Evolutionary conservation across 2,113 vertebrate species (phyloP), one percentile per base, ranked within the genome.

Genomic region (Anthoscopus minutus): DNA sequence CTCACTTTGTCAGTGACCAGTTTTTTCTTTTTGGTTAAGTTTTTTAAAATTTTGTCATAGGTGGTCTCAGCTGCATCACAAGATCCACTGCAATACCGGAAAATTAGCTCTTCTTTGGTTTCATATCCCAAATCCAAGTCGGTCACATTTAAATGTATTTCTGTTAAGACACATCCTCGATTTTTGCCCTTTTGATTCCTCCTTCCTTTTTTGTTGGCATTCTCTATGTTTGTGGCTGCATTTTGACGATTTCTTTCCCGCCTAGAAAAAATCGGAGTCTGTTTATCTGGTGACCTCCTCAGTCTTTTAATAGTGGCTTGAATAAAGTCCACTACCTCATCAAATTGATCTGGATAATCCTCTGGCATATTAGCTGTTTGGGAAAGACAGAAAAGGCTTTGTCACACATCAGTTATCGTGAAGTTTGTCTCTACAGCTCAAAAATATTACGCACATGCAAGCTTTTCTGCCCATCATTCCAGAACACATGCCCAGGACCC

Each of bases 81-180:
- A 65, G 99, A 99, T 66, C 99, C 99, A 13, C 99, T 99, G 97
- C 99, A 99, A 97, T 99, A 99, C 81, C 99, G 97, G 91, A 99
- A 99, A 93, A 99, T 99, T 31, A 99, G 97, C 95, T 99, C 99
- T 97, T 99, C 99, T 97, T 99, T 99, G 97, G 99, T 99, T 98
- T 98, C 98, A 4, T 99, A 99, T 88, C 99, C 99, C 97, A 99
- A 96, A 87, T 98, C 99, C 98, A 99, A 97, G 97, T 99, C 99
- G 18, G 99, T 99, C 92, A 99, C 99, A 0, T 99, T 99, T 91
- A 99, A 98, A 92, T 99, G 99, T 91, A 99, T 98, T 91, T 99
- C 98, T 70, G 98, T 98, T 38, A 99, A 98, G 94, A 99, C 98
- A 89, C 99, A 99, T 66, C 99, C 99, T 33, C 98, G 98, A 57